Evolutionary conservation across 2,113 vertebrate genomes (phyloP).

Genomic region (Piprites chloris): DNA sequence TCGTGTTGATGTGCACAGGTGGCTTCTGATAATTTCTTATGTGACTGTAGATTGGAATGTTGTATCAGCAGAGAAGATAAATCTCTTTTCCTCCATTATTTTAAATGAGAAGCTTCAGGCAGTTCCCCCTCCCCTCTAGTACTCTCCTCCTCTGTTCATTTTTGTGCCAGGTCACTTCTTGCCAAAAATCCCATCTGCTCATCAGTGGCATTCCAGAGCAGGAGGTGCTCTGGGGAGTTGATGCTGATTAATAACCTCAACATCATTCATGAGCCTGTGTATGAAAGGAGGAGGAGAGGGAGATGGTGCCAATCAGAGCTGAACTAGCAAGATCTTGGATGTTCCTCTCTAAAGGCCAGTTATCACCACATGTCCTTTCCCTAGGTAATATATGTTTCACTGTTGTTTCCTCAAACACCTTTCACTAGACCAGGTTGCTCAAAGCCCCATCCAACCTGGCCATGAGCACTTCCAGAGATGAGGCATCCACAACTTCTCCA

Average conservation of each 20-base stretch:
- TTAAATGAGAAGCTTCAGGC: not conserved
- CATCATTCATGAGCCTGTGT: not conserved
- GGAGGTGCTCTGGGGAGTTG: slow-evolving; percentile 35
- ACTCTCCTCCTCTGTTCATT: slow-evolving; percentile 47
- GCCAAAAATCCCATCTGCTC: slow-evolving; percentile 68
- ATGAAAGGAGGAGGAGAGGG: not conserved
- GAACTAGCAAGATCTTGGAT: not conserved
- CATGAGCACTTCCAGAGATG: not conserved
- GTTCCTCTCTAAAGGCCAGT: not conserved
- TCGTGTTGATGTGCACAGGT: not conserved
- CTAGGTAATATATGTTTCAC: not conserved
- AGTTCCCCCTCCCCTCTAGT: not conserved
- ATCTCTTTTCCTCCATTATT: not conserved
- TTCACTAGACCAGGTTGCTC: not conserved
- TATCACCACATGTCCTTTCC: not conserved
- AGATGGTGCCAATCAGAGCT: not conserved
- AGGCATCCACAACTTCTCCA: not conserved
- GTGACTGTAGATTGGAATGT: not conserved
- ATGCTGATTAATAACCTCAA: slow-evolving; percentile 39
- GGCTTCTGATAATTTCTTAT: not conserved
- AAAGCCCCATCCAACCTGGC: not conserved
- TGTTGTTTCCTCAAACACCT: not conserved
- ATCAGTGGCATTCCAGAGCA: slow-evolving; percentile 60
- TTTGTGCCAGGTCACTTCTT: slow-evolving; percentile 56
- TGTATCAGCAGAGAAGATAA: not conserved